Evolutionary conservation across 2,888 invertebrate species (phyloP), one percentile per base, ranked within the genome.

Genomic region (Pammene aurita): DNA sequence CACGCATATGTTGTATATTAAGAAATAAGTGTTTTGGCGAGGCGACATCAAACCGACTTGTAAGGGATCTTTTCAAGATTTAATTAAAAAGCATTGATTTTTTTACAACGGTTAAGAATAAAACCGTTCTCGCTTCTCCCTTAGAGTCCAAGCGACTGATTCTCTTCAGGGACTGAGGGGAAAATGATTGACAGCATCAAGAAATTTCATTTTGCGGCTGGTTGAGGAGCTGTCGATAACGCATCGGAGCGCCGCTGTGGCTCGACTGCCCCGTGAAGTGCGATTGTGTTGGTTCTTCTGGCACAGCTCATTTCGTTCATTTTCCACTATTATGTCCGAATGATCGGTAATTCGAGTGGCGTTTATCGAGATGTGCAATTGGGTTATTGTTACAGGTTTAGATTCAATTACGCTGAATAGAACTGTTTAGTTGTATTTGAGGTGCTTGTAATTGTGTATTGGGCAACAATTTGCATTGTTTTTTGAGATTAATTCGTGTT

Each of bases 121-220:
- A 13, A 41, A 9, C 34, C 57, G 68, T 52, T 38, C 11, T 54
- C 68, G 66, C 66, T 58, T 26, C 26, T 16, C 62, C 71, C 74
- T 78, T 66, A 35, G 77, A 56, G 71, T 70, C 44, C 52, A 35
- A 35, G 44, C 42, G 54, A 52, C 50, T 52, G 67, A 56, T 58
- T 63, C 69, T 64, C 58, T 69, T 60, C 60, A 54, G 65, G 18
- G 63, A 26, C 60, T 14, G 64, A 87, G 92, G 92, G 92, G 90
- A 88, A 91, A 89, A 91, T 92, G 92, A 92, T 92, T 90, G 92
- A 92, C 92, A 84, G 86, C 84, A 78, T 83, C 84, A 85, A 87
- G 90, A 90, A 88, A 90, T 88, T 92, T 92, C 90, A 92, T 92
- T 92, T 91, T 90, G 92, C 81, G 92, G 92, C 89, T 87, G 88